Conservation (phyloP, 2,888 invertebrate species). For the Spicauda simplicius region DNA sequence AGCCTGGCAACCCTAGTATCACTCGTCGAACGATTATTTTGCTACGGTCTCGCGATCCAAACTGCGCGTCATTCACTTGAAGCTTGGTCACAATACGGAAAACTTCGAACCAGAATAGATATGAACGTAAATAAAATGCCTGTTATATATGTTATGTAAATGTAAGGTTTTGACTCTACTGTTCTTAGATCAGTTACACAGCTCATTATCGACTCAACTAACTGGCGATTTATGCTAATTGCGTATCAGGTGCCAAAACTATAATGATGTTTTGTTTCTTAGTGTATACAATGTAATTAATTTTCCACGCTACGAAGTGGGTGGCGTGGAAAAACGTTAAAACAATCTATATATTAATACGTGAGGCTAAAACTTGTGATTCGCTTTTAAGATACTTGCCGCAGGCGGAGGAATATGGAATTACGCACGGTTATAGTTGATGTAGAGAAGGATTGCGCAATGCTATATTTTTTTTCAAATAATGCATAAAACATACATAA, state of each 20-base stretch:
- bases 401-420: too few relatives aligned
- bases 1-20: not conserved
- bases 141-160: slow-evolving; percentile 40
- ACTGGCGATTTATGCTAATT: slow-evolving; percentile 23
- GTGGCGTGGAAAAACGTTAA: not conserved
- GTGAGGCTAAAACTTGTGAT: too few relatives aligned
- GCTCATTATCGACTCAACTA: slow-evolving; percentile 26
- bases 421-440: too few relatives aligned
- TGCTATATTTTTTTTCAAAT: too few relatives aligned
- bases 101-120: slow-evolving; percentile 58
- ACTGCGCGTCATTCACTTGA: slow-evolving; percentile 61
- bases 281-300: not conserved
- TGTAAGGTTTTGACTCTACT: slow-evolving; percentile 39
- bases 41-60: slow-evolving; percentile 55
- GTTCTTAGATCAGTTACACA: slow-evolving; percentile 29
- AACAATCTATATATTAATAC: too few relatives aligned
- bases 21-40: slow-evolving; percentile 57
- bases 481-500: too few relatives aligned
- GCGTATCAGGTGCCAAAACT: slow-evolving; percentile 13
- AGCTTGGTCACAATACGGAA: slow-evolving; percentile 67
- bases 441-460: too few relatives aligned
- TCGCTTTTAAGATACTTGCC: too few relatives aligned
- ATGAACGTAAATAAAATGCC: slow-evolving; percentile 41
- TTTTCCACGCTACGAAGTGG: not conserved
- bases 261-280: slow-evolving; percentile 17